Evolutionary conservation across 2,797 vertebrate species (phyloP), one percentile per base, ranked within the genome.

Genomic region (Protonibea diacanthus): DNA sequence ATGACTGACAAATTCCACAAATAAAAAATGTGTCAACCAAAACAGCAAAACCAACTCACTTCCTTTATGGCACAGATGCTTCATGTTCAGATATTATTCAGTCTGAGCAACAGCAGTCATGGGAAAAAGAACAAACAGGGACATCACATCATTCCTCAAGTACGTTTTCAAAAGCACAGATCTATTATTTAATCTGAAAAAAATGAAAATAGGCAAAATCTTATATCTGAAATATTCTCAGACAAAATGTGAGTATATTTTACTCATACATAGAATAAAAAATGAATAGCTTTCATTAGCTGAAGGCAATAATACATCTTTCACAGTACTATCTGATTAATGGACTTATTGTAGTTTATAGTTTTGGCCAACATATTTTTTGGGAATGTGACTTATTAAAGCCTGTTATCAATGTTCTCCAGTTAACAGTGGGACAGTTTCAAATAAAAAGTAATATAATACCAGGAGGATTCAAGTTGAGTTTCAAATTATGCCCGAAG

Each of bases 301-400:
- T 64, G 33, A 58, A 64, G 59, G 60, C 49, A 51, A 38, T 44
- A 0, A 13, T 56, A 8, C 21, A n/a, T 76, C 45, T 55, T 55
- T 74, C 27, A 74, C 42, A 80, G 14, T 17, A 55, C 21, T 15
- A 44, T 74, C 45, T 57, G 45, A 62, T 25, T 53, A 11, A 53
- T 14, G 23, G 51, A 25, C 11, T 38, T 25, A 21, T 61, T 55
- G 53, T 33, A 21, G 27, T 4, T 74, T 72, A 18, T 51, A 33
- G 12, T 40, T 29, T 12, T n/a, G 20, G 18, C 44, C 27, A 7
- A 12, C 23, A 52, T 47, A n/a, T 38, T 55, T 74, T 63, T 58
- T 5, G 11, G 25, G 5, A 15, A 48, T 38, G 27, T 66, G 5
- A 40, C 11, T 47, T 15, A 17, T 45, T 52, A 47, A 53, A 68